A percentile compares a stretch with the other conserved stretches of the same genome.
phyloP scores from a whole-genome alignment of 2,113 vertebrate species.

The Electrona antarctica region DNA sequence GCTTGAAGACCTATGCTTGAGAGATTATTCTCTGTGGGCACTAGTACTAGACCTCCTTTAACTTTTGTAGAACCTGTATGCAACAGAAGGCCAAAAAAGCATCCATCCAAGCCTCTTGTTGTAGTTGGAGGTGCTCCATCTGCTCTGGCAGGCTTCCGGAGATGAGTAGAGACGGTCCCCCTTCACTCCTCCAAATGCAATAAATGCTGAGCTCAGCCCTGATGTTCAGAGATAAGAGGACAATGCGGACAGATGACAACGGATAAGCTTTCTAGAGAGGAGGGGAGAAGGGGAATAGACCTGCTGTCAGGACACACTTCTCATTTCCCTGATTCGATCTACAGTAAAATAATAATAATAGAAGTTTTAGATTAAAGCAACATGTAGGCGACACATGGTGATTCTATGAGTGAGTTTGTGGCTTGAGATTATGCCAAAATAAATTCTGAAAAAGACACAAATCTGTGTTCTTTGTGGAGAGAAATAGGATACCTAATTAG shows the following conservation, averaged over 20 bases:
- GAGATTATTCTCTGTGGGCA: constrained; percentile 23
- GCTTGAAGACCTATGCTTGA: background rate
- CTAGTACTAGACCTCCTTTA: no score
- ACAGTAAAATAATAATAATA: no score
- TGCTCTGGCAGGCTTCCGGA: constrained; percentile 49
- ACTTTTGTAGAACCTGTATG: constrained; percentile 31
- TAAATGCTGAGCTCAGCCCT: constrained; percentile 39
- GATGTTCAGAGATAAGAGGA: constrained; percentile 71
- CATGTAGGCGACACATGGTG: no score
- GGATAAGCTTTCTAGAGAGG: constrained; percentile 65
- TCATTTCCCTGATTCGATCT: constrained; percentile 17
- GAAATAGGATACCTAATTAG: no score
- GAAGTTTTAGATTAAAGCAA: no score
- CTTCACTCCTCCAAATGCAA: constrained; percentile 11
- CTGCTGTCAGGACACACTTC: constrained; percentile 41
- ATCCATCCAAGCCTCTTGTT: constrained; percentile 60
- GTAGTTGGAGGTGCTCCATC: constrained; percentile 69
- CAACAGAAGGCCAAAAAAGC: constrained; percentile 55
- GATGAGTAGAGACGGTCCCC: constrained; percentile 34
- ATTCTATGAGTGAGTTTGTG: no score
- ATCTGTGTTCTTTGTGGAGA: no score
- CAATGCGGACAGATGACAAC: constrained; percentile 72
- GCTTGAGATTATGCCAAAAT: no score
- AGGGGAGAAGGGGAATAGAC: constrained; percentile 42
- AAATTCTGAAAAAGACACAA: no score